Evolutionary conservation across 2,888 invertebrate species (phyloP).

Genomic region (Rotaria sp.): DNA sequence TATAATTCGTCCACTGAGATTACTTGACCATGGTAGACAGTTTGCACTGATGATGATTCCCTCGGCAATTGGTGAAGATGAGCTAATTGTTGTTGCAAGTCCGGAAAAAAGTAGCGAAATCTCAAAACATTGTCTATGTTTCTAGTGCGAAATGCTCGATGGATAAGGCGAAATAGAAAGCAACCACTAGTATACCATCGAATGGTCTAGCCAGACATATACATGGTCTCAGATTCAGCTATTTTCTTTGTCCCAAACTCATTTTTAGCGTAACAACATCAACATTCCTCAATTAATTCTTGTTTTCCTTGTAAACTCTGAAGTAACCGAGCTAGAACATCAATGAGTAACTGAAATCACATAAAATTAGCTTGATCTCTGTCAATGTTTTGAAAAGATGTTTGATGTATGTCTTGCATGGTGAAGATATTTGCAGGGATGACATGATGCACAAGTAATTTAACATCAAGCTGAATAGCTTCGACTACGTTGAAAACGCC

Average conservation of each 20-base stretch:
- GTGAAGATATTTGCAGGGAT: background rate
- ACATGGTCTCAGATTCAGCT: background rate
- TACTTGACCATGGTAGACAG: background rate
- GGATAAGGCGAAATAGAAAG: background rate
- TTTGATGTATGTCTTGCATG: background rate
- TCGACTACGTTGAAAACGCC: no score
- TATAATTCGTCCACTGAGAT: background rate
- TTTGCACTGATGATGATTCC: background rate
- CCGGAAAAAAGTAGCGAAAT: background rate
- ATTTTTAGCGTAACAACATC: background rate
- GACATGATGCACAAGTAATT: background rate
- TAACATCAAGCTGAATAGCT: background rate
- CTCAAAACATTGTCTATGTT: background rate
- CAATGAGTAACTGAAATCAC: background rate
- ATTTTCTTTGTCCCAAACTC: background rate
- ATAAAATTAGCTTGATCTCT: background rate
- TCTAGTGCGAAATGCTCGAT: background rate
- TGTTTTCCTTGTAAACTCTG: background rate
- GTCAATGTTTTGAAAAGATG: background rate
- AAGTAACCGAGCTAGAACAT: background rate
- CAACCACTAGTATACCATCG: background rate
- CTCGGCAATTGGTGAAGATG: background rate
- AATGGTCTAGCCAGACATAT: background rate
- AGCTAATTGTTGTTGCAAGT: background rate
- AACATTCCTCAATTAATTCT: background rate